Evolutionary conservation across 1,140 invertebrate genomes (phyloP), one percentile per base, ranked within the genome.

Genomic region (Brachionus rotundiformis): DNA sequence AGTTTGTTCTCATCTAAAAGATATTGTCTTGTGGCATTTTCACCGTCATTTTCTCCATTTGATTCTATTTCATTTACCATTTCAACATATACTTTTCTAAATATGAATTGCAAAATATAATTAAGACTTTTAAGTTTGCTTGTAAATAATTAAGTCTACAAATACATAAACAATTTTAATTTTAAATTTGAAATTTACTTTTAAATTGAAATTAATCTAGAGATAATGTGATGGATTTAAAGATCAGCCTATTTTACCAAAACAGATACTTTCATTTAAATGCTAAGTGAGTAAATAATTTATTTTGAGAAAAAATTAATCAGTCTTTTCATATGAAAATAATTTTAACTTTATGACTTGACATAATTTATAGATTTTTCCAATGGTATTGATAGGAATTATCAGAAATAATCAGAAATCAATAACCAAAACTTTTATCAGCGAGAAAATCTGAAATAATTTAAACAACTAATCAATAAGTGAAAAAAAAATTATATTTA

Each of bases 21-120:
- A 44, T 19, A 44, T 73, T 73, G 36, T 73, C 68, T 73, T 39
- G 39, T 73, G 39, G 68, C 36, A 73, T 73, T 73, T 73, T 73
- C 68, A 39, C 36, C 19, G 25, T 59, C 49, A 36, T 36, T 68
- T 36, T 68, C 63, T 68, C 33, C 31, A 33, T 68, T 68, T 68
- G 33, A 68, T 33, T 13, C 63, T 68, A 68, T 36, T 16, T 68
- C 31, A 36, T 68, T 68, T 68, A 36, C 63, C 63, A 68, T 68
- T 68, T 33, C 31, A 68, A 16, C 16, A 36, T 68, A 19, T 19
- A 19, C 16, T 54, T 19, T 6, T 54, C 47, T 54, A 54, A 54
- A 16, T 54, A 54, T 16, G 19, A 54, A 54, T 36, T 68, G 11
- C 16, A 63, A 63, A 63, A 27, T 27, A 10, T 27, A 29, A 27